A percentile compares a stretch with the other conserved stretches of the same genome.
Evolutionary conservation across 2,797 vertebrate genomes (phyloP).

Genomic region (Argyrosomus regius): DNA sequence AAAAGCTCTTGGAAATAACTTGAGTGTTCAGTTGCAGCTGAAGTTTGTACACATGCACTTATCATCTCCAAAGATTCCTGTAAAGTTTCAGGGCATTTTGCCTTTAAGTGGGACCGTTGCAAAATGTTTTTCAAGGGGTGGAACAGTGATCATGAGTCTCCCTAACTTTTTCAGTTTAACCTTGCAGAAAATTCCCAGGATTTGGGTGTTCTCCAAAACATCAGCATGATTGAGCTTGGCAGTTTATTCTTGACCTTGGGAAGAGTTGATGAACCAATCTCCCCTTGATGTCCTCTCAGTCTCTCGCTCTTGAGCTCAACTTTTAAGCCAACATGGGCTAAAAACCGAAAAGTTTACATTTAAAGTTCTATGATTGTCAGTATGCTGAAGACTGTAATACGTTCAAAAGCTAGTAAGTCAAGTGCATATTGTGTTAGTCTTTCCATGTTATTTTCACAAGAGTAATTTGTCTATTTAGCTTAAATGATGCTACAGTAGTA

Average conservation of each 20-base stretch:
- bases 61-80: not conserved
- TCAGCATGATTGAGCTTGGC: not conserved
- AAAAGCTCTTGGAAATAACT: not conserved
- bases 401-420: not conserved
- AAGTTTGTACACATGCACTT: not conserved
- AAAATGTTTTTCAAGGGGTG: not conserved
- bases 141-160: not conserved
- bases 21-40: not conserved
- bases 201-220: constrained; percentile 9
- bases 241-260: constrained; percentile 25
- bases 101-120: not conserved
- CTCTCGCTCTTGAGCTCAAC: not conserved
- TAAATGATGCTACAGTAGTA: too few relatives aligned
- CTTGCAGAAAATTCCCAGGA: not conserved
- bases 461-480: too few relatives aligned
- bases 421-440: not conserved
- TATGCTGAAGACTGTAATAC: not conserved
- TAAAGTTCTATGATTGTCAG: not conserved
- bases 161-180: not conserved
- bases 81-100: not conserved
- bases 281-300: not conserved
- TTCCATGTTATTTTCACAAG: not conserved
- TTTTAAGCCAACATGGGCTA: not conserved
- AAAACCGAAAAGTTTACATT: not conserved
- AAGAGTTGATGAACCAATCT: not conserved